These are phyloP conservation scores for Bungarus multicinctus DNA, from an alignment of 2,113 vertebrate genomes.

Conservation along the genomic window DNA sequence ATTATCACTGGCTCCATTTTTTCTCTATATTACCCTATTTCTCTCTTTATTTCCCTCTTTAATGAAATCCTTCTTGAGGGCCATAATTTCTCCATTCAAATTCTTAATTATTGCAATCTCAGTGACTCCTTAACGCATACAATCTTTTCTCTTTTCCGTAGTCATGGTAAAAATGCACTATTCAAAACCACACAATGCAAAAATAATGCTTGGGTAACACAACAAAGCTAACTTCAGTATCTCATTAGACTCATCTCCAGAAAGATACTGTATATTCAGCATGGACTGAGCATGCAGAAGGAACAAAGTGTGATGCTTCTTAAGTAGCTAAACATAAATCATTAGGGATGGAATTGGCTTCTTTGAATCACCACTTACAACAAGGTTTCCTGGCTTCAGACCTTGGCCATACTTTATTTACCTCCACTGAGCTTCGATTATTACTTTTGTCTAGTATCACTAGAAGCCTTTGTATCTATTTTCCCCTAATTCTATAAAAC, in stretches of 20 bases:
- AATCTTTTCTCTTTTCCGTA: not conserved
- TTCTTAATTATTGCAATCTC: not conserved
- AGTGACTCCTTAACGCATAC: not conserved
- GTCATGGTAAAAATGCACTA: accelerated
- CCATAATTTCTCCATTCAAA: not conserved
- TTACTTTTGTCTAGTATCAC: not conserved
- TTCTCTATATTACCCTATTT: not conserved
- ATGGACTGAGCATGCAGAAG: not conserved
- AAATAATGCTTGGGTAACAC: not conserved
- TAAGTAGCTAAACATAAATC: not conserved
- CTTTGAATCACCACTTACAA: not conserved
- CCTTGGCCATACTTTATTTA: not conserved
- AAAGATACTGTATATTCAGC: not conserved
- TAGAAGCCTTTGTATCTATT: not conserved
- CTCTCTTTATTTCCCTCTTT: not conserved
- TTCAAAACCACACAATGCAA: not conserved
- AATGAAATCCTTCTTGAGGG: not conserved
- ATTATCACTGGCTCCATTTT: not conserved
- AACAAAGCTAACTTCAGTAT: accelerated
- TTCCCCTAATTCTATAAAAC: not conserved
- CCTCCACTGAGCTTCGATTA: not conserved
- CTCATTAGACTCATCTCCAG: not conserved
- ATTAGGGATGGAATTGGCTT: not conserved
- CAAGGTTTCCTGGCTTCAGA: not conserved
- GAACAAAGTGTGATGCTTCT: not conserved